Evolutionary conservation across 2,888 invertebrate species (phyloP), one percentile per base, ranked within the genome.

Genomic region (Biston betularia): DNA sequence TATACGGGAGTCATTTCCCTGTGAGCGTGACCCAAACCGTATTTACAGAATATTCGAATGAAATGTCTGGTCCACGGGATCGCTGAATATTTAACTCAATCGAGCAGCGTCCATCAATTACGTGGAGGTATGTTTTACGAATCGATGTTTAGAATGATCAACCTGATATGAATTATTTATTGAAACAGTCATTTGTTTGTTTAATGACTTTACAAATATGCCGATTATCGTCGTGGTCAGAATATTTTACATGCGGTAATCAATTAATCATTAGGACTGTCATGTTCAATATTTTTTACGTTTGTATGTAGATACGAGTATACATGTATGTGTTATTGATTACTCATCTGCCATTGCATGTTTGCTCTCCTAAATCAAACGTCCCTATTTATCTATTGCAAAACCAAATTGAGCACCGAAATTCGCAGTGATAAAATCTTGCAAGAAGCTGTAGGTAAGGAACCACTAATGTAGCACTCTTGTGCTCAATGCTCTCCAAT

Each of bases 31-130:
- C 65, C 65, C 67, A 63, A 54, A 42, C 67, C 59, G 66, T 70
- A 69, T 70, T 68, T 69, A 72, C 72, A 63, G 70, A 71, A 72
- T 70, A 65, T 71, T 63, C 49, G 54, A 73, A 69, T 68, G 69
- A 70, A 70, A 68, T 65, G 67, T 66, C 70, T 59, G 65, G 64
- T 71, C 65, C 68, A 60, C 61, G 71, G 70, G 71, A 73, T 71
- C 73, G 63, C 60, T 75, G 73, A 75, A 75, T 75, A 75, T 75
- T 73, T 71, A 71, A 75, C 75, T 70, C 71, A 70, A 72, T 73
- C 70, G 73, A 75, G 62, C 75, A 71, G 66, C 69, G 64, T 54
- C 69, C 66, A 72, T 75, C 73, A 71, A 73, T 75, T 71, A 73
- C 66, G 68, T 71, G 73, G 53, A 58, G 62, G 69, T 69, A 69